Evolutionary conservation across 2,797 vertebrate species (phyloP).

Genomic region (Orientallactaga sibirica): DNA sequence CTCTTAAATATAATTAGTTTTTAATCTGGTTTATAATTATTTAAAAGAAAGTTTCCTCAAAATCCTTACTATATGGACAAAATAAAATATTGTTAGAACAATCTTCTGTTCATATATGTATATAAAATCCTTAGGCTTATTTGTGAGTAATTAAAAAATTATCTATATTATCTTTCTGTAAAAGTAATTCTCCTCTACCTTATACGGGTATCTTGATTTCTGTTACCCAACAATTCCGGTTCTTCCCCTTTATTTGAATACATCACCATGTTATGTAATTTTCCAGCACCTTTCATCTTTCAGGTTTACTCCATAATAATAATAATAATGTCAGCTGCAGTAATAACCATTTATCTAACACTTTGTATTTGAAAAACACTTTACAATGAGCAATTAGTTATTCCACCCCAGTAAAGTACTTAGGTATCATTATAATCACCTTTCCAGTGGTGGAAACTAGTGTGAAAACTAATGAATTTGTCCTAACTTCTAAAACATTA

Average conservation of each 20-base stretch:
- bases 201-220: constrained; percentile 23
- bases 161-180: constrained; percentile 56
- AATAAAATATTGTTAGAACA: constrained; percentile 56
- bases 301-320: constrained; percentile 59
- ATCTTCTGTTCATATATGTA: constrained; percentile 32
- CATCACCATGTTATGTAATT: constrained; percentile 59
- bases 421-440: constrained; percentile 52
- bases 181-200: constrained; percentile 53
- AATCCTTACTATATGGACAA: not conserved
- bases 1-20: constrained; percentile 50
- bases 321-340: constrained; percentile 58
- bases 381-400: constrained; percentile 72
- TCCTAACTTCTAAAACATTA: constrained; percentile 58
- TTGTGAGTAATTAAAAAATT: constrained; percentile 66
- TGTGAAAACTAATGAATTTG: constrained; percentile 59
- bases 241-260: constrained; percentile 68
- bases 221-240: constrained; percentile 62
- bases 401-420: constrained; percentile 29
- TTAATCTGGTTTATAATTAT: constrained; percentile 34
- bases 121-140: constrained; percentile 2
- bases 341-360: constrained; percentile 66
- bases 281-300: constrained; percentile 68
- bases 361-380: constrained; percentile 67
- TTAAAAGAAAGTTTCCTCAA: constrained; percentile 25
- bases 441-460: constrained; percentile 62